Conservation (phyloP, 2,888 invertebrate genomes). For the Euproctis similis region DNA sequence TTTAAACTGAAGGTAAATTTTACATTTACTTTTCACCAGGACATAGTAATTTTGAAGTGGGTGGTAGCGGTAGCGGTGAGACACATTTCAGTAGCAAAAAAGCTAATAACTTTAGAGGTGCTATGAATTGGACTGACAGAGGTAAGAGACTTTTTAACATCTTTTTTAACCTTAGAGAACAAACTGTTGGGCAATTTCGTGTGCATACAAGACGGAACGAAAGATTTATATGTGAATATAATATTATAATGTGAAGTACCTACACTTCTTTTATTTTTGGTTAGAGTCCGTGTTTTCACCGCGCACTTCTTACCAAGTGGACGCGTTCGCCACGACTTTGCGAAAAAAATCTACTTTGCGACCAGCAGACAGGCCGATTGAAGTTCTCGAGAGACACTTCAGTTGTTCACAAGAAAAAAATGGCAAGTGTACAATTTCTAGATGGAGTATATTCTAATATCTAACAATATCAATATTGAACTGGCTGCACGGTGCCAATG, state of each 20-base stretch:
- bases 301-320: slow-evolving; percentile 25
- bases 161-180: too few relatives aligned
- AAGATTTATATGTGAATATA: too few relatives aligned
- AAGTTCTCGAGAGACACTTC: slow-evolving; percentile 47
- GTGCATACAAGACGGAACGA: too few relatives aligned
- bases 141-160: slow-evolving; percentile 26
- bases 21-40: too few relatives aligned
- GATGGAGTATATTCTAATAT: too few relatives aligned
- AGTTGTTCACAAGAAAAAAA: slow-evolving; percentile 40
- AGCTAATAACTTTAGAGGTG: slow-evolving; percentile 30
- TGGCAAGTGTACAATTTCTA: too few relatives aligned
- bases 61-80: slow-evolving; percentile 49
- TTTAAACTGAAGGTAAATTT: too few relatives aligned
- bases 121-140: slow-evolving; percentile 40
- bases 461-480: too few relatives aligned
- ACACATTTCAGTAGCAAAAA: slow-evolving; percentile 14
- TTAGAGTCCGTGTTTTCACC: slow-evolving; percentile 41
- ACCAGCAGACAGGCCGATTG: slow-evolving; percentile 45
- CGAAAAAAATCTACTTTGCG: slow-evolving; percentile 49
- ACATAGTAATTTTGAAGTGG: slow-evolving; percentile 51
- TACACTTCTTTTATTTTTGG: too few relatives aligned
- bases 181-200: too few relatives aligned
- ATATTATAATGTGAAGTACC: too few relatives aligned
- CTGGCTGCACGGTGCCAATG: too few relatives aligned
- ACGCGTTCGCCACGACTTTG: slow-evolving; percentile 49